phyloP scores from a whole-genome alignment of 2,113 vertebrate species.

The Embiotoca jacksoni region DNA sequence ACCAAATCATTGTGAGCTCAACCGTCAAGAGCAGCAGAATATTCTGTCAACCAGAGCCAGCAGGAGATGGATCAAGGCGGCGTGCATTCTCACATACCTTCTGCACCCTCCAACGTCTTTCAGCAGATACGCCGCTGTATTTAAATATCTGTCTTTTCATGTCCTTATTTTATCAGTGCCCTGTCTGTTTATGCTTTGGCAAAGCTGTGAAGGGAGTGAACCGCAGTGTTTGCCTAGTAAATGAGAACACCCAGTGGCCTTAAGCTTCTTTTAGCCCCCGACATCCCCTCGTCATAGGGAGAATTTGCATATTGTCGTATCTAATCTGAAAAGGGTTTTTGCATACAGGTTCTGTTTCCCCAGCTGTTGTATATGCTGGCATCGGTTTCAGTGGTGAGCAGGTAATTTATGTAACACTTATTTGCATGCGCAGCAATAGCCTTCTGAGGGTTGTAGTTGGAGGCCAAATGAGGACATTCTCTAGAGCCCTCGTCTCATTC shows the following conservation, averaged over 20 bases:
- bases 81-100: conserved; percentile 47
- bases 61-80: conserved; percentile 65
- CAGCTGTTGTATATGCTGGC: conserved; percentile 67
- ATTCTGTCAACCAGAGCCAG: conserved; percentile 72
- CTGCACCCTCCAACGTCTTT: conserved; percentile 63
- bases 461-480: conserved; percentile 46
- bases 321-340: conserved; percentile 80
- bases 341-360: conserved; percentile 77
- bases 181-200: conserved; percentile 75
- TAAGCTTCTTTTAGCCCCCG: conserved; percentile 53
- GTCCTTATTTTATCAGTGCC: conserved; percentile 66
- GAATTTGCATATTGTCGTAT: conserved; percentile 79
- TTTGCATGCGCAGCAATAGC: conserved; percentile 76
- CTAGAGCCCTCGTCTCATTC: conserved; percentile 46
- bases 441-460: conserved; percentile 54
- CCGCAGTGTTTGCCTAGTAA: conserved; percentile 80
- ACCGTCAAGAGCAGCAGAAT: conserved; percentile 67
- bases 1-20: conserved; percentile 71
- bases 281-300: conserved; percentile 49
- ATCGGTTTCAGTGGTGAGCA: conserved; percentile 49
- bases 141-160: conserved; percentile 72
- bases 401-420: conserved; percentile 68
- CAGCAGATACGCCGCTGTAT: conserved; percentile 58
- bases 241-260: conserved; percentile 75
- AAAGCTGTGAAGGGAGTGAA: conserved; percentile 66